Evolutionary conservation across 2,113 vertebrate species (phyloP), one percentile per base, ranked within the genome.

Genomic region (Cinclus cinclus): DNA sequence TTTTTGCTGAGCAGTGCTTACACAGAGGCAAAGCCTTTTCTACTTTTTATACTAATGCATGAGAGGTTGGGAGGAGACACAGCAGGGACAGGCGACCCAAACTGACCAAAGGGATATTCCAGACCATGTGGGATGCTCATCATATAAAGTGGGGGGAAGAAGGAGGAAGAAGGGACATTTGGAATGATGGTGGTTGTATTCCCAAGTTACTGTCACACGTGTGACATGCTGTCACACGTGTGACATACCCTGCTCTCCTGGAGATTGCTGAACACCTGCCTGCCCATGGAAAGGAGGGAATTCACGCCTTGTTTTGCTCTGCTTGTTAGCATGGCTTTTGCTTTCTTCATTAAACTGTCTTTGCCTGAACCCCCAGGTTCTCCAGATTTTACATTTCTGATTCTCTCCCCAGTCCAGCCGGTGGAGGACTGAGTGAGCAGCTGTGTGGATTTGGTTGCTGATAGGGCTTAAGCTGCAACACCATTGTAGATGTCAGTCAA

Each of bases 211-310:
- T 37, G 11, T 33, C 27, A 19, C 0, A 0, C 1, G 3, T 22
- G 53, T n/a, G n/a, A n/a, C n/a, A n/a, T n/a, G n/a, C 27, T 37
- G 11, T 33, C 27, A 19, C 0, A 0, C 1, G 3, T 22, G 53
- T n/a, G n/a, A n/a, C n/a, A n/a, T n/a, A n/a, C 22, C 53, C 4
- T 33, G 9, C 18, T 0, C 22, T 52, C 11, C 46, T 33, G 33
- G 46, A 46, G 33, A 28, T 19, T 9, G 31, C 33, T 44, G 73
- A 68, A 19, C 27, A 19, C 11, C 14, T 33, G 21, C 17, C 21
- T 27, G 31, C 21, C 17, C 46, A 37, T 3, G 33, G 33, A 14
- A 68, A 68, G 5, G 6, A 27, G 14, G 6, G 7, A 68, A 44
- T 17, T 31, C 14, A 22, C 52, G 22, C 14, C 27, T 27, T 42